Base-by-base conservation (phyloP, 1,140 invertebrate genomes). In the Solenopsis fugax region DNA sequence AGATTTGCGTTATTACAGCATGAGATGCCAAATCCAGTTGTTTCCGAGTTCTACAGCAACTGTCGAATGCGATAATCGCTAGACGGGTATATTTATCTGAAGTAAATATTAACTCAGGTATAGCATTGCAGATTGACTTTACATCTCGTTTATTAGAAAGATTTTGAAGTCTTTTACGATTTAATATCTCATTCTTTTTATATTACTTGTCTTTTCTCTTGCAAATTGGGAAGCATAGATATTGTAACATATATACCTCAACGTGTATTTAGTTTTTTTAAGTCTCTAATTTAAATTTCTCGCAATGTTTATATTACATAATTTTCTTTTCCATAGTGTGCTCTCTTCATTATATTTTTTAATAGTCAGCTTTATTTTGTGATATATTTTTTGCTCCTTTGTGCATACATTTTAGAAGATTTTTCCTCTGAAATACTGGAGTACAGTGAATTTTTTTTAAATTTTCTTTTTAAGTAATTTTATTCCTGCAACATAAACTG, bases 21-120 rank as follows among this genome's bases (percentile, higher is more conserved):
- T 24, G 80, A 73, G 69, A 84, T 84, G 54, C 78, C 64, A 56
- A 81, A 84, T 84, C 45, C 80, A 62, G 34, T 84, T 84, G 69
- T 84, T 73, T 75, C 41, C 41, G 80, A 73, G 80, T 82, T 82
- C 80, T 48, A 58, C 29, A 48, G 54, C 48, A 60, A 84, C 69
- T 60, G 54, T 62, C 80, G 69, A 84, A 84, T 50, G 29, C 54
- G 80, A 75, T 84, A 75, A 84, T 56, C 54, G 18, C n/a, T 48
- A 4, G 54, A 75, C 37, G 29, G 13, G 37, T 60, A 21, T 73
- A 58, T 60, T 48, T 58, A 73, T 73, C 18, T 60, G 9, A 58
- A 13, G 18, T 41, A 6, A 48, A 58, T 62, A 50, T 84, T 50
- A 50, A 78, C 21, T 65, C 41, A 48, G 18, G 16, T 29, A 64